phyloP scores from a whole-genome alignment of 2,797 vertebrate species.

The Lutra lutra region DNA sequence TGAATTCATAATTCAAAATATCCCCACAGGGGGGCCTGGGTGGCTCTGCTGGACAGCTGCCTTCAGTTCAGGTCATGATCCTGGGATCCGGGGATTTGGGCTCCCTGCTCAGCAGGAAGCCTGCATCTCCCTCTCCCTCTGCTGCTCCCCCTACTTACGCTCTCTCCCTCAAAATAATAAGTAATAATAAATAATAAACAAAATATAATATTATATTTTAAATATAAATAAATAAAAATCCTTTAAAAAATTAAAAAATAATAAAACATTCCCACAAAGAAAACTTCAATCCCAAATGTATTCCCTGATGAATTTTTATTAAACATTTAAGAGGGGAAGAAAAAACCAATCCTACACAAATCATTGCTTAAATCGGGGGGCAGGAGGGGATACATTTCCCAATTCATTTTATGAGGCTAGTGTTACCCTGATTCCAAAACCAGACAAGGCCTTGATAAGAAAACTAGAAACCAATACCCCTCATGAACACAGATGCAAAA shows the following conservation, averaged over 20 bases:
- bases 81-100: no score
- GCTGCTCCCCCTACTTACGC: no score
- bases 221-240: no score
- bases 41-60: no score
- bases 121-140: no score
- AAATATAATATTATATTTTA: no score
- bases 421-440: background rate
- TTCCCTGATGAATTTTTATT: background rate
- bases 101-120: no score
- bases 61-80: no score
- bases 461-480: background rate
- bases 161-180: no score
- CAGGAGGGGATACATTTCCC: background rate
- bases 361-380: background rate
- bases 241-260: no score
- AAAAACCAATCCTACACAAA: background rate
- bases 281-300: background rate
- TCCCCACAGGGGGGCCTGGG: background rate
- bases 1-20: slow-evolving; percentile 10
- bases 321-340: background rate
- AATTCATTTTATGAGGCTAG: background rate
- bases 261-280: slow-evolving; percentile 7
- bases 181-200: no score
- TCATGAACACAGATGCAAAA: background rate
- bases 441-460: background rate